phyloP scores from a whole-genome alignment of 2,888 invertebrate genomes.

The Ceraclea dissimilis region DNA sequence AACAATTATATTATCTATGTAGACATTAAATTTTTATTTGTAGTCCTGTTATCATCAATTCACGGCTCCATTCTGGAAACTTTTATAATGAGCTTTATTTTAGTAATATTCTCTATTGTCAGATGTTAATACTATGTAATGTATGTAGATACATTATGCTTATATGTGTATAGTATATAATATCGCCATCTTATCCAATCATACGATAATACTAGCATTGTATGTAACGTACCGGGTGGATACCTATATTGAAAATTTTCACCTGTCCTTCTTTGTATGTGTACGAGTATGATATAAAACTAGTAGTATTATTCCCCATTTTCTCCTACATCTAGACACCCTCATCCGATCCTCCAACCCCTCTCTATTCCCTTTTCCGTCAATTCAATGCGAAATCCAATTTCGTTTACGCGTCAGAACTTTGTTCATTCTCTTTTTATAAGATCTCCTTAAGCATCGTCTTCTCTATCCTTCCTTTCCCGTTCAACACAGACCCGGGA shows the following conservation, averaged over 20 bases:
- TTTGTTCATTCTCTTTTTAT: constrained; percentile 36
- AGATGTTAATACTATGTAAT: too few species aligned
- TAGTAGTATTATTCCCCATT: background rate
- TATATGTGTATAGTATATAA: background rate
- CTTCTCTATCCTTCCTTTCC: constrained; percentile 25
- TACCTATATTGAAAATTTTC: constrained; percentile 5
- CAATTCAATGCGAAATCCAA: constrained; percentile 46
- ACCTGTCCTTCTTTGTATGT: background rate
- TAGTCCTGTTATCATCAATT: too few species aligned
- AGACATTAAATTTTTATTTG: too few species aligned
- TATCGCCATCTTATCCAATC: background rate
- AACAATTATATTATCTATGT: too few species aligned
- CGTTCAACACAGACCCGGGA: constrained; percentile 10
- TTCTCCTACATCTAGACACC: background rate
- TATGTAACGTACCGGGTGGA: background rate
- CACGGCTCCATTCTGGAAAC: too few species aligned
- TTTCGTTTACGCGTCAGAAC: constrained; percentile 41
- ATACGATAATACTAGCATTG: background rate
- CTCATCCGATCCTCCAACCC: constrained; percentile 16
- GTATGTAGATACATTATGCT: background rate
- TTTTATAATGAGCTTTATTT: too few species aligned
- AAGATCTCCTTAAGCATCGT: constrained; percentile 14
- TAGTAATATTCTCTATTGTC: too few species aligned
- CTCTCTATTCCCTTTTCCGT: constrained; percentile 28
- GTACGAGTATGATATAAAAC: background rate